Evolutionary conservation across 2,888 invertebrate species (phyloP), one percentile per base, ranked within the genome.

Genomic region (Tridacna crocea): DNA sequence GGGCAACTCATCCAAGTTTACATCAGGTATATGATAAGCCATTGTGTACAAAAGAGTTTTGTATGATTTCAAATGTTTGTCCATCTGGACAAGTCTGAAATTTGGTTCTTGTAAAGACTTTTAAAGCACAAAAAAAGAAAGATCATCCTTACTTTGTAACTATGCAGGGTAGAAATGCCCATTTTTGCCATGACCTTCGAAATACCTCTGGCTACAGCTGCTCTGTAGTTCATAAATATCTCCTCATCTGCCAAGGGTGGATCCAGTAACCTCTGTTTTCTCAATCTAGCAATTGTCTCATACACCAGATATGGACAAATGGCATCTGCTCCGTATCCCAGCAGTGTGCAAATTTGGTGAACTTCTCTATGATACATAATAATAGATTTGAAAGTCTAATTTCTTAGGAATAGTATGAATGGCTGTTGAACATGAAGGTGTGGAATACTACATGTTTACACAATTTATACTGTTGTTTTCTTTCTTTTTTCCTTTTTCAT

Each of bases 151-250:
- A 94, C 95, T 95, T 99, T 99, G 95, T 99, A 99, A 0, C 99
- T 99, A 94, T 99, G 99, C 61, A 99, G 95, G 0, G 99, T 99
- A 79, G 98, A 99, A 93, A 99, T 99, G 79, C 99, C 99, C 99
- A 99, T 99, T 95, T 99, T 99, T 10, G 99, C 99, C 99, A 99
- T 99, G 55, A 94, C 98, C 95, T 98, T 98, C 73, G 97, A 96
- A 89, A 98, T 97, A 73, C 99, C 99, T 0, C 98, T 96, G 92
- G 98, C 98, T 93, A 97, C 97, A 61, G 99, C 98, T 88, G 97
- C 97, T 63, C 98, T 96, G 95, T 99, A 99, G 89, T 98, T 96
- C 95, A 96, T 91, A 89, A 93, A 94, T 88, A 99, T 97, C 77
- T 96, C 96, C 11, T 97, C 96, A 93, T 99, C 98, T 0, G 96